These are phyloP conservation scores for Haemorhous mexicanus DNA, from an alignment of 2,113 vertebrate genomes.

Conservation along the genomic window DNA sequence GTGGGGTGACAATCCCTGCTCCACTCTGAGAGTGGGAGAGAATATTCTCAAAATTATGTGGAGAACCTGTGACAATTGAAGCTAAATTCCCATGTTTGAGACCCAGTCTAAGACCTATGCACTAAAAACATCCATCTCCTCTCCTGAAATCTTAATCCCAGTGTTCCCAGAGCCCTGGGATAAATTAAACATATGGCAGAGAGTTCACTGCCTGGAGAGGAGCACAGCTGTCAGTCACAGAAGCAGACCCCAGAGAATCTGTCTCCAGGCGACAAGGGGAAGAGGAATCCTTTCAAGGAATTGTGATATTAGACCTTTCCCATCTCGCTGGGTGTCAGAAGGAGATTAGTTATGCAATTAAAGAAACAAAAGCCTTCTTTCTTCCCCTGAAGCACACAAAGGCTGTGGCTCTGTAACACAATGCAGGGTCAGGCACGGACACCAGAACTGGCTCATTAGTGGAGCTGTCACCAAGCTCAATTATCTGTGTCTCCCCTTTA, in stretches of 20 bases:
- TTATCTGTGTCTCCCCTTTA: background rate
- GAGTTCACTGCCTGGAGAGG: background rate
- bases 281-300: slow-evolving; percentile 35
- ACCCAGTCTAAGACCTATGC: background rate
- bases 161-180: background rate
- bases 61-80: background rate
- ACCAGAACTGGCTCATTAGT: slow-evolving; percentile 37
- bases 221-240: slow-evolving; percentile 34
- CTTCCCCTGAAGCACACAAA: background rate
- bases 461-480: background rate
- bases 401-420: background rate
- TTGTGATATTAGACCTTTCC: slow-evolving; percentile 39
- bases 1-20: background rate
- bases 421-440: background rate
- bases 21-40: background rate
- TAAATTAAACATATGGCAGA: background rate
- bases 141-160: background rate
- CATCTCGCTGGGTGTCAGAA: slow-evolving; percentile 26
- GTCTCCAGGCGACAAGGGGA: background rate
- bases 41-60: background rate
- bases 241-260: background rate
- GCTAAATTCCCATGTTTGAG: background rate
- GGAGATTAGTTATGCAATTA: slow-evolving; percentile 54
- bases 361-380: slow-evolving; percentile 42
- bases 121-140: background rate